Evolutionary conservation across 1,140 invertebrate genomes (phyloP).

Genomic region (Hermetia illucens): DNA sequence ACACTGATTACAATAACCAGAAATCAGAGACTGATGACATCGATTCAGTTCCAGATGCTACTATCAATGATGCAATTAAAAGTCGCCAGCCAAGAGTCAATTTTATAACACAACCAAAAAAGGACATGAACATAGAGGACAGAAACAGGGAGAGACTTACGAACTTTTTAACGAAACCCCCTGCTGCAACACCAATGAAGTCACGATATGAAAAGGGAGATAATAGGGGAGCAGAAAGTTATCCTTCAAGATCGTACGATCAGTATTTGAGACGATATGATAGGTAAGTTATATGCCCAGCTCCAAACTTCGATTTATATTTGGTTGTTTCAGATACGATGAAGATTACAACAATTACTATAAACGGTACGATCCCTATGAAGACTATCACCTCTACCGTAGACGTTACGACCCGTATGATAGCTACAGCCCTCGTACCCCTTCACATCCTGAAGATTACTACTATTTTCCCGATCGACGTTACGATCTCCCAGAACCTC

Average conservation of each 20-base stretch:
- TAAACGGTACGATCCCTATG: slow-evolving; percentile 23
- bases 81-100: slow-evolving; percentile 12
- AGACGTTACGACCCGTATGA: slow-evolving; percentile 25
- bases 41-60: slow-evolving; percentile 8
- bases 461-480: slow-evolving; percentile 26
- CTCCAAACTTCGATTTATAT: neutral
- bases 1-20: slow-evolving; percentile 1
- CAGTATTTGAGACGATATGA: slow-evolving; percentile 25
- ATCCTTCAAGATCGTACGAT: slow-evolving; percentile 26
- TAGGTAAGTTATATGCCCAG: slow-evolving; percentile 11
- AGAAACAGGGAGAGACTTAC: neutral
- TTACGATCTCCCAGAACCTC: slow-evolving; percentile 16
- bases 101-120: slow-evolving; percentile 12
- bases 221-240: too few species aligned
- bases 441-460: slow-evolving; percentile 24
- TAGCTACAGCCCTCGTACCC: slow-evolving; percentile 23
- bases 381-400: slow-evolving; percentile 24
- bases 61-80: slow-evolving; percentile 10
- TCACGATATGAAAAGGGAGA: too few species aligned
- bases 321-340: slow-evolving; percentile 14
- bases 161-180: too few species aligned
- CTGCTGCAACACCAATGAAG: too few species aligned
- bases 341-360: slow-evolving; percentile 26
- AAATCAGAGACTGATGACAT: slow-evolving; percentile 5
- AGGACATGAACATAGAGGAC: slow-evolving; percentile 1